phyloP scores from a whole-genome alignment of 2,888 invertebrate species.

The Latheticus oryzae region DNA sequence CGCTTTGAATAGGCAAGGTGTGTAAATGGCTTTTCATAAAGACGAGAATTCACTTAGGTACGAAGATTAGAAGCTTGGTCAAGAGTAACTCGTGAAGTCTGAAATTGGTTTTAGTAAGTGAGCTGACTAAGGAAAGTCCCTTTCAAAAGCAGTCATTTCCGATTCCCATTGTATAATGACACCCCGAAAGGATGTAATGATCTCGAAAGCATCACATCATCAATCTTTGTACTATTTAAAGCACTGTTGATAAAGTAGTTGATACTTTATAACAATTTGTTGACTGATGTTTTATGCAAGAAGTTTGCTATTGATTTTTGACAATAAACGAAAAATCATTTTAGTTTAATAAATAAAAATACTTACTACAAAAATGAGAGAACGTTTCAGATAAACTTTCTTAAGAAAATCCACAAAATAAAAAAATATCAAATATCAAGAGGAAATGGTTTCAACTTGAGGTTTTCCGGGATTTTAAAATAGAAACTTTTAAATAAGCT shows the following conservation, averaged over 20 bases:
- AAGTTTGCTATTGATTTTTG: too few relatives aligned
- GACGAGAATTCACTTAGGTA: conserved; percentile 35
- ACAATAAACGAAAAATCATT: too few relatives aligned
- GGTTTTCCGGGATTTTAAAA: too few relatives aligned
- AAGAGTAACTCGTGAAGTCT: conserved; percentile 32
- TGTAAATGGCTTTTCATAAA: conserved; percentile 36
- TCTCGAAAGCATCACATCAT: conserved; percentile 14
- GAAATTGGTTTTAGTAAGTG: conserved; percentile 32
- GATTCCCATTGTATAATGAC: conserved; percentile 24
- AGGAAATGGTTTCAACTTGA: too few relatives aligned
- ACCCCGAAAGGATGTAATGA: conserved; percentile 20
- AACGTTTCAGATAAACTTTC: too few relatives aligned
- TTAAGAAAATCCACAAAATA: too few relatives aligned
- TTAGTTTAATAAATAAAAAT: too few relatives aligned
- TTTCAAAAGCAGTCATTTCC: conserved; percentile 31
- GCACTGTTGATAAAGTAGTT: too few relatives aligned
- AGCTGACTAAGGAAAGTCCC: conserved; percentile 25
- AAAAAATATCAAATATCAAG: too few relatives aligned
- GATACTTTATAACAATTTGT: conserved; percentile 9
- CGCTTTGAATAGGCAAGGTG: conserved; percentile 29
- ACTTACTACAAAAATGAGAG: too few relatives aligned
- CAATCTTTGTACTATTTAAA: conserved; percentile 26
- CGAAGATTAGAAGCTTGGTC: conserved; percentile 34
- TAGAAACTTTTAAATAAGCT: too few relatives aligned
- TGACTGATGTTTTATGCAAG: too few relatives aligned